Base-by-base conservation (phyloP, 1,140 invertebrate species). In the Zelostemma sp. region DNA sequence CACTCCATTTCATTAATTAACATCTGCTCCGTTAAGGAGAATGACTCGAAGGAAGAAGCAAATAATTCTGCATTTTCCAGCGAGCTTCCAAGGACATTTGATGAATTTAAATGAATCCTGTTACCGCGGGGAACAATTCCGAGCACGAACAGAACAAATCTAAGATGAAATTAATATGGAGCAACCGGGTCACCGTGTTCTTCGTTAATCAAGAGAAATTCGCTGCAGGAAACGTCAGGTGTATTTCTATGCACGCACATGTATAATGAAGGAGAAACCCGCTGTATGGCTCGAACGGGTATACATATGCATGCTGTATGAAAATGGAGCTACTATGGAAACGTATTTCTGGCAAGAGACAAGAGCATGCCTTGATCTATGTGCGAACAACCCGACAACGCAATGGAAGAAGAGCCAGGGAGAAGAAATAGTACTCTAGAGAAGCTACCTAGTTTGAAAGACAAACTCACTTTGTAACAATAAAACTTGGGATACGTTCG, bases 401-500 rank as follows among this genome's bases (percentile, higher is more conserved):
- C n/a, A 31, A 38, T 47, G 15, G 18, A 18, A 46, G 59, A 47
- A 48, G 28, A 6, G 50, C 45, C 38, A 54, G 18, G 45, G 33
- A 50, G 50, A 18, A 68, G 60, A 68, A 67, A 60, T 58, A 68
- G 55, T 65, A 61, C 45, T 21, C 61, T 35, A 53, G 43, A 25
- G 53, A 43, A 65, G 51, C 49, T 63, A 25, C 21, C 21, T 25
- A 62, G 63, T 69, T 71, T 71, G 69, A 76, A 76, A 76, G 74
- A 72, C 68, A 73, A 72, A 71, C 59, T 72, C 55, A 35, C 31
- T 18, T 47, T 14, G 45, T 56, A 15, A 54, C 71, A 63, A 73
- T 73, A 76, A 76, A 76, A 73, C 72, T 76, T 53, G 50, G 63
- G 33, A 40, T 25, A 56, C 59, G 49, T 50, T 38, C 60, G 54